Evolutionary conservation across 2,888 invertebrate species (phyloP).

Genomic region (Aproaerema taeniolella): DNA sequence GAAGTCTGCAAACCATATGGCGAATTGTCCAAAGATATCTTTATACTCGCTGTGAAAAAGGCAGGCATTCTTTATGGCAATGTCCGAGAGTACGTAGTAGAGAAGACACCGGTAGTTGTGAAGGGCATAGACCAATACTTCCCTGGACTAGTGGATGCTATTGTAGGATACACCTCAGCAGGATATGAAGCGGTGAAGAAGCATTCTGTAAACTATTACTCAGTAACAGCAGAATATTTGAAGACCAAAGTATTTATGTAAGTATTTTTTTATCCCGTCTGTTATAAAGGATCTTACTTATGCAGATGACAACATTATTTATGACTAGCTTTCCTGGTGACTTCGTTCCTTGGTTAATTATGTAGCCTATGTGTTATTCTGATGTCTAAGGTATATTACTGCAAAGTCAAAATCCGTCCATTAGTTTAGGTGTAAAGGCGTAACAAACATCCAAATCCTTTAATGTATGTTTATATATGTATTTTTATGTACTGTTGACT

Average conservation of each 20-base stretch:
- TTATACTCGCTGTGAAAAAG: slow-evolving; percentile 73
- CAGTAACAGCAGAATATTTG: slow-evolving; percentile 78
- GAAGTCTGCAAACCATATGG: slow-evolving; percentile 79
- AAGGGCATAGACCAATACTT: slow-evolving; percentile 81
- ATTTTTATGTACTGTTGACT: no score
- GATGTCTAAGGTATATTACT: no score
- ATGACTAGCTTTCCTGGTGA: no score
- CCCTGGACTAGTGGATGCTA: slow-evolving; percentile 82
- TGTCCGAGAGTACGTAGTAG: slow-evolving; percentile 63
- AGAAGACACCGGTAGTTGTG: slow-evolving; percentile 65
- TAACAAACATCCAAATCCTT: no score
- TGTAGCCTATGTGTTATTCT: no score
- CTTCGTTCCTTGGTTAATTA: no score
- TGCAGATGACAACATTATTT: no score
- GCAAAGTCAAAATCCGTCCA: no score
- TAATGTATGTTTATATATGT: no score
- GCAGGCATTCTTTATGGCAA: slow-evolving; percentile 64
- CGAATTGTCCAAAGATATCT: slow-evolving; percentile 77
- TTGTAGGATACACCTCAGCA: slow-evolving; percentile 67
- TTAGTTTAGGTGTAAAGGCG: no score
- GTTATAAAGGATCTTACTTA: no score
- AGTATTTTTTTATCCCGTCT: slow-evolving; percentile 76
- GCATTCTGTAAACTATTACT: slow-evolving; percentile 69
- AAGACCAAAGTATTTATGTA: slow-evolving; percentile 88
- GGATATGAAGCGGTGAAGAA: slow-evolving; percentile 64